Evolutionary conservation across 2,797 vertebrate genomes (phyloP).

Genomic region (Takifugu ocellatus): DNA sequence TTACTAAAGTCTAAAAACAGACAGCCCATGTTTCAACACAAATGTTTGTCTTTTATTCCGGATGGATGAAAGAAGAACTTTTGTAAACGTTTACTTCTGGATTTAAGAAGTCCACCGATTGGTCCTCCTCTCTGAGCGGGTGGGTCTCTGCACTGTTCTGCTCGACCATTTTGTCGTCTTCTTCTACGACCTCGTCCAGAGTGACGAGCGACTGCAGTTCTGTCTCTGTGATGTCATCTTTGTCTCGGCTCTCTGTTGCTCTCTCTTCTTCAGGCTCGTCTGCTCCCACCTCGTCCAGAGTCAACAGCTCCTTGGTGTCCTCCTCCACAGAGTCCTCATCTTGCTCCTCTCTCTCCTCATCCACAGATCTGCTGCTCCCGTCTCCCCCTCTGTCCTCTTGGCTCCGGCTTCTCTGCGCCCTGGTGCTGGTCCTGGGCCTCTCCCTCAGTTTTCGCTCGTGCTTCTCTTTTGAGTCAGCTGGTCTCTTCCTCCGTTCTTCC

Average conservation of each 20-base stretch:
- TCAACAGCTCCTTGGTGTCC: slow-evolving; percentile 48
- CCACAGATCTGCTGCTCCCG: background rate
- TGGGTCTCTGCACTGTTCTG: background rate
- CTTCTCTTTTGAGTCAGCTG: slow-evolving; percentile 18
- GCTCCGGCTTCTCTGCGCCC: slow-evolving; percentile 24
- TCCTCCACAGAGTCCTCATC: slow-evolving; percentile 2
- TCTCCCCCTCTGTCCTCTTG: slow-evolving; percentile 1
- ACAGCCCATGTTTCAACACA: background rate
- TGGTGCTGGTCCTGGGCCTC: slow-evolving; percentile 31
- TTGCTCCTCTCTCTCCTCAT: slow-evolving; percentile 1
- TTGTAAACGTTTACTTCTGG: background rate
- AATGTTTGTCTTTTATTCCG: too few relatives aligned
- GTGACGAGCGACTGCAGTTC: background rate
- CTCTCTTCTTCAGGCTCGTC: slow-evolving; percentile 44
- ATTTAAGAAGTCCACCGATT: background rate
- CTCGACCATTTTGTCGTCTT: background rate
- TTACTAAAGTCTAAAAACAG: slow-evolving; percentile 58
- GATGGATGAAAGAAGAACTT: too few relatives aligned
- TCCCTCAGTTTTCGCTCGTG: slow-evolving; percentile 36
- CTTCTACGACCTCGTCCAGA: slow-evolving; percentile 28
- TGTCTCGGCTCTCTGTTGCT: slow-evolving; percentile 53
- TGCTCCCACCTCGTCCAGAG: slow-evolving; percentile 68
- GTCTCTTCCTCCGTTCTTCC: slow-evolving; percentile 35
- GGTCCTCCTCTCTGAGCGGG: background rate
- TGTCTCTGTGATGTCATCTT: slow-evolving; percentile 31